A percentile compares a stretch with the other conserved stretches of the same genome.
Conservation (phyloP, 2,888 invertebrate genomes). For the Drosophila kanekoi region DNA sequence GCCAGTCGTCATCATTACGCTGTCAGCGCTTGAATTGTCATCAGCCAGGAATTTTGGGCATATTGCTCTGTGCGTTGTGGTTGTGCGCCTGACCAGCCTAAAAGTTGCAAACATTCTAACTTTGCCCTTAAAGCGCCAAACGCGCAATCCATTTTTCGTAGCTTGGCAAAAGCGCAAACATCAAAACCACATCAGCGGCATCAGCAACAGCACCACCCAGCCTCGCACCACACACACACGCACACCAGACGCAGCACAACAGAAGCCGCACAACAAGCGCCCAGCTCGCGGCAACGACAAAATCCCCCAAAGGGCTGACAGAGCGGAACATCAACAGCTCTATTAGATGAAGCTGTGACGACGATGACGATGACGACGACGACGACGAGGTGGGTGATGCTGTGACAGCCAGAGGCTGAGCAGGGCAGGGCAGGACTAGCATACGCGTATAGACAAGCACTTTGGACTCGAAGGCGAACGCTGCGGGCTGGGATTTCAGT, state of each 20-base stretch:
- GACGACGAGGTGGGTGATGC: constrained; percentile 16
- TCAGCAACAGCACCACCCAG: constrained; percentile 15
- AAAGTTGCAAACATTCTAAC: constrained; percentile 33
- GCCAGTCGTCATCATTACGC: constrained; percentile 68
- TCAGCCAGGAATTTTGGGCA: constrained; percentile 54
- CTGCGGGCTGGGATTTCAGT: constrained; percentile 27
- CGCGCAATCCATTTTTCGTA: constrained; percentile 35
- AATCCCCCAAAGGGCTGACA: constrained; percentile 74
- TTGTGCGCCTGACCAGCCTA: constrained; percentile 41
- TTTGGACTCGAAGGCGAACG: constrained; percentile 35
- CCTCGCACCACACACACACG: constrained; percentile 2
- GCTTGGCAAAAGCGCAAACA: constrained; percentile 63
- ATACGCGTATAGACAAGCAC: constrained; percentile 40
- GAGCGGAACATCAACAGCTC: constrained; percentile 79
- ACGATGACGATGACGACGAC: constrained; percentile 20
- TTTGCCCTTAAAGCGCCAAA: constrained; percentile 51
- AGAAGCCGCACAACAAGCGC: constrained; percentile 37
- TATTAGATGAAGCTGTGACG: constrained; percentile 67
- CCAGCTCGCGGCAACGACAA: constrained; percentile 47
- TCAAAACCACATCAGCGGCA: constrained; percentile 74
- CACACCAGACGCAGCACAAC: constrained; percentile 1
- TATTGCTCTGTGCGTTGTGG: constrained; percentile 6
- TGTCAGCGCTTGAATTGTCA: constrained; percentile 65
- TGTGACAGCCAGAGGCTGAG: constrained; percentile 25
- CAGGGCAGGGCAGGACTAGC: constrained; percentile 1